Evolutionary conservation across 2,888 invertebrate species (phyloP), one percentile per base, ranked within the genome.

Genomic region (Timema podura): DNA sequence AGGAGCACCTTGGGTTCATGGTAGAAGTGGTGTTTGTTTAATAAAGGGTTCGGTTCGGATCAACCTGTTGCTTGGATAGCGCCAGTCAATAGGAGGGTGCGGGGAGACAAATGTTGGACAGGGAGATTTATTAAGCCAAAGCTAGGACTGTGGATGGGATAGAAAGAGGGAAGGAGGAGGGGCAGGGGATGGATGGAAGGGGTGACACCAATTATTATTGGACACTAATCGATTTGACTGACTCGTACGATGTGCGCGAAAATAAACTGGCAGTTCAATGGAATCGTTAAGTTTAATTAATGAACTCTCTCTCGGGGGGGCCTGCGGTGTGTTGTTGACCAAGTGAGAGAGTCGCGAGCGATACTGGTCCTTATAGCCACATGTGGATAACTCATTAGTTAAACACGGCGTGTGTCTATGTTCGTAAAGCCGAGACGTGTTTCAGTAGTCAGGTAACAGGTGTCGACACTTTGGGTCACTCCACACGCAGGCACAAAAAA

Each of bases 141-240:
- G 61, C 44, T 6, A 59, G 30, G 7, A n/a, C 6, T 71, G 74
- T 75, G 69, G 69, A 68, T 73, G 71, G 71, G 73, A 74, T 72
- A 70, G 54, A 72, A 71, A 69, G 68, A 68, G 48, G 45, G 57
- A 9, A 13, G 69, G 71, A 68, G 48, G 66, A 51, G 51, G 67
- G 59, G 68, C 64, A 65, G 46, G 69, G 71, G 67, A 61, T 72
- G 59, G 71, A 47, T 44, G 64, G 67, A 57, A 68, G 67, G 68
- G 73, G 68, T 65, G 66, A 65, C 48, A 69, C 71, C 73, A 73
- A 69, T 71, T 69, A 72, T 72, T 72, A 73, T 73, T 73, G 73
- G 69, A 65, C 73, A 67, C 73, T 73, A 71, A 73, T 73, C 73
- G 73, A 73, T 73, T 73, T 61, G 69, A 68, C 59, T 68, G 54